Evolutionary conservation across 1,140 invertebrate species (phyloP).

Genomic region (Laupala kohalensis): DNA sequence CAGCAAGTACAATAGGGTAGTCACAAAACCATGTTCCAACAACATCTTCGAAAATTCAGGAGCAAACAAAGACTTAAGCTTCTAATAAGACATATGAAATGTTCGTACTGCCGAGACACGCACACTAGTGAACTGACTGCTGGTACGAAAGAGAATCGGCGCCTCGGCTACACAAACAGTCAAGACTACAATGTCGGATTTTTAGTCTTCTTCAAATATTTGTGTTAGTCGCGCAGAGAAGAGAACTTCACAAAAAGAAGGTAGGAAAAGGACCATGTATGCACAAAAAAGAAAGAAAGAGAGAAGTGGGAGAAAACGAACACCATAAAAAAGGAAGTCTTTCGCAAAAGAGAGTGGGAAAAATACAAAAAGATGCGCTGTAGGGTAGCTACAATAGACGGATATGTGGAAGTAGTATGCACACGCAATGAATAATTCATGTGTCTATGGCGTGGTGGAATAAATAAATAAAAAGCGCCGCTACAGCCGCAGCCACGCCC

Average conservation of each 20-base stretch:
- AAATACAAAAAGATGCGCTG: not conserved
- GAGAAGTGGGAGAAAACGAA: not conserved
- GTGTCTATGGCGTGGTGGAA: not conserved
- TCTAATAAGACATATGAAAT: not conserved
- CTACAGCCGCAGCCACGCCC: too few species aligned
- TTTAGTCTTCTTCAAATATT: not conserved
- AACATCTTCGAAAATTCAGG: not conserved
- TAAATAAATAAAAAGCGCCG: not conserved
- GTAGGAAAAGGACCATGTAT: too few species aligned
- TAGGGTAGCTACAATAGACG: not conserved
- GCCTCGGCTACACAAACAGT: not conserved
- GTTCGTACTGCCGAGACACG: not conserved
- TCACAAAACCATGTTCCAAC: not conserved
- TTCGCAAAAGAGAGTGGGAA: not conserved
- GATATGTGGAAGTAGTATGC: not conserved
- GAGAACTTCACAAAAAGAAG: not conserved
- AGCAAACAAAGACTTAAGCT: not conserved
- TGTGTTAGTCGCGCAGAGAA: not conserved
- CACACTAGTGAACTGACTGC: not conserved
- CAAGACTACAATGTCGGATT: not conserved
- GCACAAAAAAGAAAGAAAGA: not conserved
- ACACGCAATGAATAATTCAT: not conserved
- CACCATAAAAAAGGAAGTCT: not conserved
- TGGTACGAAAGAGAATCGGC: not conserved
- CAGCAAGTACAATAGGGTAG: not conserved